phyloP scores from a whole-genome alignment of 2,113 vertebrate genomes.

The Manacus vitellinus region DNA sequence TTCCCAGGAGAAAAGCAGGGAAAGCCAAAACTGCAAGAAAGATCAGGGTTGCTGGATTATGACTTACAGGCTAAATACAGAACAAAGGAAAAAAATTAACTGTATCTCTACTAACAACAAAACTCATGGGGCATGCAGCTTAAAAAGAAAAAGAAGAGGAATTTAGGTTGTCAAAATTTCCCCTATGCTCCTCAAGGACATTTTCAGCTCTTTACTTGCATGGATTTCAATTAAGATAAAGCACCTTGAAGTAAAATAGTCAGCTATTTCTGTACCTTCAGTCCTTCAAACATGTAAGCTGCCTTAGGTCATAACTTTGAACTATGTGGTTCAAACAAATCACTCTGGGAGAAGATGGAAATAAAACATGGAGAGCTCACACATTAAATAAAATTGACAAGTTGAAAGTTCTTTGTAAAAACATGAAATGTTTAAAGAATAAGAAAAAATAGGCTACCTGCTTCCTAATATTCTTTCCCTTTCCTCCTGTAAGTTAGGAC shows the following conservation, averaged over 20 bases:
- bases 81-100: background rate
- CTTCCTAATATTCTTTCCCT: background rate
- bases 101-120: background rate
- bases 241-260: background rate
- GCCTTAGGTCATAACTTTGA: background rate
- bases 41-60: background rate
- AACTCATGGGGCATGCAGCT: background rate
- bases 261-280: background rate
- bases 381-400: background rate
- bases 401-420: background rate
- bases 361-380: background rate
- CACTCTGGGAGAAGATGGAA: background rate
- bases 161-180: background rate
- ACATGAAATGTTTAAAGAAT: background rate
- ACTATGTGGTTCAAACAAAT: background rate
- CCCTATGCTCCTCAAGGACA: background rate
- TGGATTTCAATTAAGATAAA: constrained; percentile 18
- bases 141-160: background rate
- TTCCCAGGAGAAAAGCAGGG: constrained; percentile 93
- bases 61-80: background rate
- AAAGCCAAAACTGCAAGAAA: constrained; percentile 89
- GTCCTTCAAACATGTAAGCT: background rate
- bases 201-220: background rate
- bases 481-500: background rate
- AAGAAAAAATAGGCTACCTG: background rate